Evolutionary conservation across 2,888 invertebrate genomes (phyloP), one percentile per base, ranked within the genome.

Genomic region (Isoperla grammatica): DNA sequence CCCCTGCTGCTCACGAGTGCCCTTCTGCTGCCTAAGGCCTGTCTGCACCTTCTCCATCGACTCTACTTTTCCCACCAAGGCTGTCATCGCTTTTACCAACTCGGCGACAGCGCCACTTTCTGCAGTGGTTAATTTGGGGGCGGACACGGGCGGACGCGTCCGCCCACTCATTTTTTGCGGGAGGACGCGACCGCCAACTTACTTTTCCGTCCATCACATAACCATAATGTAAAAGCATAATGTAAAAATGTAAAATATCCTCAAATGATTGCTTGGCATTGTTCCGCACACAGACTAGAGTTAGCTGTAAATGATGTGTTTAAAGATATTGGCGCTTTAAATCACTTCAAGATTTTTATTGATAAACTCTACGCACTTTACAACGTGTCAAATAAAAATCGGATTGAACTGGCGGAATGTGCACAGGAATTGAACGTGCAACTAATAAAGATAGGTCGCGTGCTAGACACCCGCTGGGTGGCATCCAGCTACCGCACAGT

Each of bases 401-500:
- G 58, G 17, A 56, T 55, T 13, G 61, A 65, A 43, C 13, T 62
- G n/a, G 58, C 56, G 13, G 43, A 46, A 19, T 45, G 35, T 17
- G 61, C 63, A 9, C 42, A 57, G 29, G 45, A 43, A 19, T 29
- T 64, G 11, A 53, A 57, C 19, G 11, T 11, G 56, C 37, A 63
- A 50, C 13, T 65, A 17, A 53, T 57, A 35, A 61, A 62, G 39
- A 65, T 65, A 9, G 61, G 64, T n/a, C 23, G 59, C 9, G 50
- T 65, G 42, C 50, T 65, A 15, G 56, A 48, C 15, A 57, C 50
- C 17, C 48, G 61, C 5, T 65, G 64, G 62, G 61, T 63, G 22
- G 63, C 64, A 5, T 61, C 59, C n/a, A 59, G 54, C 49, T 57
- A 50, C 19, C 48, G 61, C 9, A 50, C 62, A 46, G 58, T 65